These are phyloP conservation scores for Podarcis siculus DNA, from an alignment of 2,797 vertebrate genomes.

Conservation along the genomic window DNA sequence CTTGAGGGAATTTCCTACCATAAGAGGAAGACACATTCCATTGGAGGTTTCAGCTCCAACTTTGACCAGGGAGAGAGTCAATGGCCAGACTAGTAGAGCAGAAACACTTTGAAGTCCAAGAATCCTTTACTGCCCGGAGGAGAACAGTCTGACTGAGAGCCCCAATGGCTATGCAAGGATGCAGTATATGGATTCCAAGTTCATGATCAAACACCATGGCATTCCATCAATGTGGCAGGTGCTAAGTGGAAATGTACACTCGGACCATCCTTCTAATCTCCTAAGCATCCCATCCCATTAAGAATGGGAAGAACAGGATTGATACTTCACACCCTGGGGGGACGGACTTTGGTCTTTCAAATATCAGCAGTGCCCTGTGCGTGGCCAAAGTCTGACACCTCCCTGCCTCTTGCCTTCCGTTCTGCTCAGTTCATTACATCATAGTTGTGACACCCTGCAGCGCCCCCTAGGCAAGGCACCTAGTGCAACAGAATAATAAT, in stretches of 20 bases:
- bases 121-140: neutral
- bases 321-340: neutral
- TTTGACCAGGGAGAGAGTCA: no score
- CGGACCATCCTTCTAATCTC: neutral
- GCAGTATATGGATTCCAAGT: neutral
- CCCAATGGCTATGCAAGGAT: neutral
- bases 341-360: no score
- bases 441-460: no score
- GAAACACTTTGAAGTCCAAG: neutral
- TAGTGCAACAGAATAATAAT: no score
- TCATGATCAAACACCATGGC: no score
- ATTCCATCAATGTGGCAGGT: neutral
- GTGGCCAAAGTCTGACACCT: no score
- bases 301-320: slow-evolving; percentile 29
- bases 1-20: neutral
- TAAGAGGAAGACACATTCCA: neutral
- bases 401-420: no score
- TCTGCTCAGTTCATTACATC: no score
- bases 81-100: no score
- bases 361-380: no score
- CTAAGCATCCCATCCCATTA: slow-evolving; percentile 18
- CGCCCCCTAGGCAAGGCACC: no score
- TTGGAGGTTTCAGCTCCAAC: no score
- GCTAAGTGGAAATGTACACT: neutral
- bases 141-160: neutral